Evolutionary conservation across 2,113 vertebrate genomes (phyloP).

Genomic region (Alexandromys fortis): DNA sequence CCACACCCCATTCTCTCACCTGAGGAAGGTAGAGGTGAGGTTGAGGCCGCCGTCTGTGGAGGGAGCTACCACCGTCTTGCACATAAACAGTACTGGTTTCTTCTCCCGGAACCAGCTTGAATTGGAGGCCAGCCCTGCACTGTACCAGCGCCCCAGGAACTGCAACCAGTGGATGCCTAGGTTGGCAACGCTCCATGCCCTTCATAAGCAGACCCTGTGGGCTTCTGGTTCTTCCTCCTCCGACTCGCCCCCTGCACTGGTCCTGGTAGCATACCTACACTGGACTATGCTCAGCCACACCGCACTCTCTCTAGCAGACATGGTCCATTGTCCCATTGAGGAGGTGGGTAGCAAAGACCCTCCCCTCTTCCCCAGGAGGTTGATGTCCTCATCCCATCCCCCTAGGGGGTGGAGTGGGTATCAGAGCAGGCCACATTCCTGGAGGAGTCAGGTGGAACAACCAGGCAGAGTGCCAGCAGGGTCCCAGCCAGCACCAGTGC

Average conservation of each 20-base stretch:
- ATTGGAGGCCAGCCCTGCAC: conserved; percentile 90
- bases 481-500: background rate
- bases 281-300: background rate
- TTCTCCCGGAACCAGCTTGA: conserved; percentile 85
- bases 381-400: background rate
- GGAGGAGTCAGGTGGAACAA: rapidly evolving
- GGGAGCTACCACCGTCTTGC: conserved; percentile 76
- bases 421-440: background rate
- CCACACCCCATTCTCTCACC: conserved; percentile 66
- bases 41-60: conserved; percentile 86
- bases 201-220: rapidly evolving
- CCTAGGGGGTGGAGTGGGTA: background rate
- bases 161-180: conserved; percentile 64
- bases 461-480: background rate
- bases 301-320: rapidly evolving
- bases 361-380: too few species aligned
- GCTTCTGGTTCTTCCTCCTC: background rate
- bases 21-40: conserved; percentile 84
- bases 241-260: background rate
- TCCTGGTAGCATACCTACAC: rapidly evolving
- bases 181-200: background rate
- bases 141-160: conserved; percentile 92
- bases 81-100: conserved; percentile 85
- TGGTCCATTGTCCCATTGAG: rapidly evolving
- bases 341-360: background rate